Percentiles rank a stretch among this genome's conserved stretches.
Evolutionary conservation across 2,888 invertebrate genomes (phyloP).

Genomic region (Ischnura elegans): DNA sequence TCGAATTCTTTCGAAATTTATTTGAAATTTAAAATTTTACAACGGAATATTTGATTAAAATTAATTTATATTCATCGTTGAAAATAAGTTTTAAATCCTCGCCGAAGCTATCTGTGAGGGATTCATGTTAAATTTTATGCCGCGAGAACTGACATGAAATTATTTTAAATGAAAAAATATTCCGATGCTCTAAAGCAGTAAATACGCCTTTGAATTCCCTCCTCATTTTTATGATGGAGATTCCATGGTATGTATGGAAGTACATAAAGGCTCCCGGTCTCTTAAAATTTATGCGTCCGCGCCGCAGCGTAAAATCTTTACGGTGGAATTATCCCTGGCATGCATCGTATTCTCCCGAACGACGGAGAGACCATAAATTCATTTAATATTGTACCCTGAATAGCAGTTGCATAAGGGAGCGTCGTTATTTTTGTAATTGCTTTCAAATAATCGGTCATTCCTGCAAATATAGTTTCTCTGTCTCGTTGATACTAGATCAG

Average conservation of each 20-base stretch:
- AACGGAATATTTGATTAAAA: too few species aligned
- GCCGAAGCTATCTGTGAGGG: neutral
- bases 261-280: slow-evolving; percentile 26
- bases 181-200: neutral
- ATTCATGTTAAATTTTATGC: neutral
- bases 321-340: slow-evolving; percentile 27
- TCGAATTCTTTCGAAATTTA: too few species aligned
- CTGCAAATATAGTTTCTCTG: neutral
- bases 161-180: neutral
- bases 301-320: slow-evolving; percentile 35
- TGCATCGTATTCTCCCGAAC: slow-evolving; percentile 8
- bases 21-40: too few species aligned
- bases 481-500: neutral
- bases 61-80: too few species aligned
- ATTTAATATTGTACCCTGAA: slow-evolving; percentile 1
- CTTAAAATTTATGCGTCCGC: slow-evolving; percentile 27
- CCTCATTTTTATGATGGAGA: neutral
- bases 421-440: neutral
- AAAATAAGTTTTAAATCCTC: too few species aligned
- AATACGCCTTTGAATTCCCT: neutral
- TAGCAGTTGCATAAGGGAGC: slow-evolving; percentile 14
- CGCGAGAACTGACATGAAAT: neutral
- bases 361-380: slow-evolving; percentile 11
- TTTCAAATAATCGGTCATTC: slow-evolving; percentile 26
- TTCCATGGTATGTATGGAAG: slow-evolving; percentile 12